phyloP scores from a whole-genome alignment of 2,888 invertebrate species.

The Cheilosia vulpina region DNA sequence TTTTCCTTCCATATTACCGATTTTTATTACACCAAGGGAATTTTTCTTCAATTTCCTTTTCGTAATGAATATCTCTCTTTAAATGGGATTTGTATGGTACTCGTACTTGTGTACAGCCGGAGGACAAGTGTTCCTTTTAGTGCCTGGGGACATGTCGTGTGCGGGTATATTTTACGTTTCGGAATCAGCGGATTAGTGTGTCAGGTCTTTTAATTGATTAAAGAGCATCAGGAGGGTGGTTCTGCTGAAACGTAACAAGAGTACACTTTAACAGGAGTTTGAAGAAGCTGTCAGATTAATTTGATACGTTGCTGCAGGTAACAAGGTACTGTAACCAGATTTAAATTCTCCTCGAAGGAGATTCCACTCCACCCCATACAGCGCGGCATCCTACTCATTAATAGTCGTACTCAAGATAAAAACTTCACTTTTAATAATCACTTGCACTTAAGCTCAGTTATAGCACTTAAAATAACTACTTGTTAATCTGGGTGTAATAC shows the following conservation, averaged over 20 bases:
- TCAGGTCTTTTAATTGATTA: constrained; percentile 46
- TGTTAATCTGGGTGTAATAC: constrained; percentile 38
- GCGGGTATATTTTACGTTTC: neutral
- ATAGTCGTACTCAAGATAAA: too few species aligned
- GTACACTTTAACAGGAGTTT: neutral
- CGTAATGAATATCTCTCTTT: neutral
- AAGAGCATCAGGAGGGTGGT: constrained; percentile 8
- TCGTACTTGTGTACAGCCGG: neutral
- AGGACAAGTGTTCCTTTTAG: constrained; percentile 19
- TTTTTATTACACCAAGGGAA: constrained; percentile 50
- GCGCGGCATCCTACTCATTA: too few species aligned
- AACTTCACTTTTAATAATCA: constrained; percentile 8
- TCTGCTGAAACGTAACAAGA: neutral
- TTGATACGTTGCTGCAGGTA: neutral
- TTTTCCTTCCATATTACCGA: constrained; percentile 50
- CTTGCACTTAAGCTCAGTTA: neutral
- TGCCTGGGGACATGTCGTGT: constrained; percentile 13
- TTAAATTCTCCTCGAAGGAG: too few species aligned
- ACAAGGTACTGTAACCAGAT: neutral
- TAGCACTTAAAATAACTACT: constrained; percentile 11
- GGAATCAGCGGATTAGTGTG: constrained; percentile 35
- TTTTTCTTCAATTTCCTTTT: constrained; percentile 63
- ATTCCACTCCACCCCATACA: too few species aligned
- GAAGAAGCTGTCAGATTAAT: neutral
- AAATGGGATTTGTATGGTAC: constrained; percentile 23